A percentile compares a stretch with the other conserved stretches of the same genome.
Conservation (phyloP, 2,797 vertebrate species). For the Alca torda region DNA sequence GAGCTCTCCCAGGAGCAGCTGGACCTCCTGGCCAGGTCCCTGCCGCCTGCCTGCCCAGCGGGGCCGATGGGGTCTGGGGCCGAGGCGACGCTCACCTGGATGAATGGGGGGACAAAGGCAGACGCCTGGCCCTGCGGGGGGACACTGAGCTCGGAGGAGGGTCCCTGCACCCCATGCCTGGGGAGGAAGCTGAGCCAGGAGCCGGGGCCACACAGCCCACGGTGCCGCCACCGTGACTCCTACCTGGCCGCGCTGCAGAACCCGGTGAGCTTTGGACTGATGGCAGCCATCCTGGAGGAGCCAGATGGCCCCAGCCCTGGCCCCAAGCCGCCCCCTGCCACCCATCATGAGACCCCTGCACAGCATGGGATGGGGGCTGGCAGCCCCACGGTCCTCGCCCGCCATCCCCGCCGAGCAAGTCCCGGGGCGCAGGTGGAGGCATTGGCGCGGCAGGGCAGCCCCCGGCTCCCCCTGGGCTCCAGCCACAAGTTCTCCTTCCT, state of each 20-base stretch:
- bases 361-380: not conserved
- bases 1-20: constrained; percentile 75
- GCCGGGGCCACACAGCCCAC: constrained; percentile 67
- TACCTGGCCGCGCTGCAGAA: constrained; percentile 81
- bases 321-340: not conserved
- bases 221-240: constrained; percentile 81
- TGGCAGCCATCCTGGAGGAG: constrained; percentile 79
- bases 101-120: not conserved
- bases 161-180: constrained; percentile 79
- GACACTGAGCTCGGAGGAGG: constrained; percentile 73
- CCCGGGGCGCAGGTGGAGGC: not conserved
- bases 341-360: not conserved
- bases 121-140: constrained; percentile 56
- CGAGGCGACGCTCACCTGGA: not conserved
- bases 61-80: not conserved
- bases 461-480: not conserved
- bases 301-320: not conserved
- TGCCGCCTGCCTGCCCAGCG: fast-evolving
- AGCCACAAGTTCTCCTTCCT: constrained; percentile 71
- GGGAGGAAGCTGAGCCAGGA: constrained; percentile 74
- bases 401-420: not conserved
- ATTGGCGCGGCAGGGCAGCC: not conserved
- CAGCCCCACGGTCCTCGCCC: not conserved
- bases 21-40: not conserved
- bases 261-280: constrained; percentile 65